phyloP scores from a whole-genome alignment of 2,888 invertebrate species.

The Aromia moschata region DNA sequence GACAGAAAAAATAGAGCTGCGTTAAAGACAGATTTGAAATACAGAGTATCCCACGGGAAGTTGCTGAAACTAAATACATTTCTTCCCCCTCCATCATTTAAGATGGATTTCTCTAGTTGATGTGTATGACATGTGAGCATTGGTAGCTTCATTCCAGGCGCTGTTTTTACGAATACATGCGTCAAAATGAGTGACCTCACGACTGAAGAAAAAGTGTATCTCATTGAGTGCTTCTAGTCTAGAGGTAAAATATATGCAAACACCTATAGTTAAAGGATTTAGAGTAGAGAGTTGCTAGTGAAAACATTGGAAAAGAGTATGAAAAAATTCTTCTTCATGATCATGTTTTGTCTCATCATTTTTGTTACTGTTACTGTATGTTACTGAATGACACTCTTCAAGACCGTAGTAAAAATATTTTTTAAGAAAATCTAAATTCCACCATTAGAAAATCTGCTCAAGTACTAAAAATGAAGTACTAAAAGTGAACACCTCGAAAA shows the following conservation, averaged over 20 bases:
- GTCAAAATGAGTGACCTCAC: too few species aligned
- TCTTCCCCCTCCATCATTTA: background rate
- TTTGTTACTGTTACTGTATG: background rate
- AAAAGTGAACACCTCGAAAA: background rate
- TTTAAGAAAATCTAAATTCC: background rate
- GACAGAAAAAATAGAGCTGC: too few species aligned
- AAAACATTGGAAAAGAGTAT: background rate
- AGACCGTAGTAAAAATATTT: background rate
- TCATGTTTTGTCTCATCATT: background rate
- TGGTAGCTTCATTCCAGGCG: background rate
- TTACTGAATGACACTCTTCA: background rate
- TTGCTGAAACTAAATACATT: too few species aligned
- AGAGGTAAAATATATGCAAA: too few species aligned
- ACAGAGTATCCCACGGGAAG: too few species aligned
- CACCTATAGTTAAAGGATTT: too few species aligned
- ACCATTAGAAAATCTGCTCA: background rate
- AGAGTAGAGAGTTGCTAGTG: background rate
- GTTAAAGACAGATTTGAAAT: too few species aligned
- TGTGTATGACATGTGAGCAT: background rate
- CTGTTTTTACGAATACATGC: too few species aligned
- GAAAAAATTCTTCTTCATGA: background rate
- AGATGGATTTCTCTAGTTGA: background rate
- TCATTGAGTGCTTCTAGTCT: too few species aligned
- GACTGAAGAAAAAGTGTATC: too few species aligned
- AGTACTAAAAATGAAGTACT: background rate